Evolutionary conservation across 1,140 invertebrate species (phyloP), one percentile per base, ranked within the genome.

Genomic region (Panagrolaimus sp.): DNA sequence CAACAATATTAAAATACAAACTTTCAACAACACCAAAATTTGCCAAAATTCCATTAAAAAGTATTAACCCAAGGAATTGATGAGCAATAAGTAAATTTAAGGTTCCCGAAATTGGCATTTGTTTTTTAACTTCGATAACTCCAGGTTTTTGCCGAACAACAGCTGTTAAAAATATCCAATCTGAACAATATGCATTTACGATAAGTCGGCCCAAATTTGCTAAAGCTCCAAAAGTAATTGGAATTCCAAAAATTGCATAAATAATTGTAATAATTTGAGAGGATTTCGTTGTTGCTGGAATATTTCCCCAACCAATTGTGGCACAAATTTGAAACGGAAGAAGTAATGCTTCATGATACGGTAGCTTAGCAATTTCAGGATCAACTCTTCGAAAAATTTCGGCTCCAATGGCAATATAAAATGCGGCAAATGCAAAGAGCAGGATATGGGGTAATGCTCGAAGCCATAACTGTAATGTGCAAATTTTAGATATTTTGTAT

Each of bases 71-170:
- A 28, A 58, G 15, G 17, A 21, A 58, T 10, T 26, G 52, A 28
- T 58, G 52, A 3, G 28, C 10, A 24, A 58, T 28, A 4, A 58
- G 17, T 10, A 58, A 28, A 58, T 58, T 58, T 0, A 58, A 12
- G 1, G 52, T 28, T 1, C 52, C 52, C 28, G 10, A 12, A 4
- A 58, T 21, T 21, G 52, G 52, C 52, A 58, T 58, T 21, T 58
- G 14, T 6, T 28, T 21, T 28, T 58, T 58, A 12, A 26, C 28
- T 21, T 58, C 52, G 15, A 17, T 58, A 12, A 21, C 17, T 1
- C 52, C 52, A 17, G 52, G 52, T 58, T 58, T 58, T 58, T 28
- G 8, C 10, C 52, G 52, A 28, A 58, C 52, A 28, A 58, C 52
- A 58, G 52, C 52, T 0, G 52, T 26, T 21, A 58, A 28, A 6